Evolutionary conservation across 2,797 vertebrate species (phyloP).

Genomic region (Eidolon dupreanum): DNA sequence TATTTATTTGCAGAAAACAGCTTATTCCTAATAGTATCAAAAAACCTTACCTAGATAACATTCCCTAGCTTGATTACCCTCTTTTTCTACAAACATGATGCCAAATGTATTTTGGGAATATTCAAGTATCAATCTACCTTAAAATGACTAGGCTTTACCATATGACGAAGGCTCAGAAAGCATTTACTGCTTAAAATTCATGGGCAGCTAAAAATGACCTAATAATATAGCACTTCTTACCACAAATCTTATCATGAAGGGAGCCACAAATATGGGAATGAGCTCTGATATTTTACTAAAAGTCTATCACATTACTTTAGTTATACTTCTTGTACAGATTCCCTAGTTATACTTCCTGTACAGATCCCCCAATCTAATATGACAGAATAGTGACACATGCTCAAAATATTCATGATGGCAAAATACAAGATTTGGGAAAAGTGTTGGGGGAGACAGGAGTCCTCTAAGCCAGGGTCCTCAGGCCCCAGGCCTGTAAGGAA

Average conservation of each 20-base stretch:
- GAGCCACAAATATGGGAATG: not conserved
- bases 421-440: conserved; percentile 42
- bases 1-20: conserved; percentile 40
- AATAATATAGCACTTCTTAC: not conserved
- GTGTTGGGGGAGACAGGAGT: not conserved
- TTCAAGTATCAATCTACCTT: not conserved
- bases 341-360: not conserved
- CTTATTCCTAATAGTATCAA: not conserved
- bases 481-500: too few relatives aligned
- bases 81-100: conserved; percentile 7
- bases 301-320: not conserved
- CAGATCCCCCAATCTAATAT: not conserved
- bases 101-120: not conserved
- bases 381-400: not conserved
- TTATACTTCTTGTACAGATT: not conserved
- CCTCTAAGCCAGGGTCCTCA: not conserved
- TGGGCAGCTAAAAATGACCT: not conserved
- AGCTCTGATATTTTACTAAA: not conserved
- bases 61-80: not conserved
- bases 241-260: not conserved
- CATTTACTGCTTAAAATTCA: not conserved
- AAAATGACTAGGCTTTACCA: not conserved
- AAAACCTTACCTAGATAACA: conserved; percentile 11
- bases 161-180: not conserved
- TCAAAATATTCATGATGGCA: not conserved